A percentile compares a stretch with the other conserved stretches of the same genome.
These are phyloP conservation scores for Thumatha senex DNA, from an alignment of 2,888 invertebrate species.

Conservation along the genomic window DNA sequence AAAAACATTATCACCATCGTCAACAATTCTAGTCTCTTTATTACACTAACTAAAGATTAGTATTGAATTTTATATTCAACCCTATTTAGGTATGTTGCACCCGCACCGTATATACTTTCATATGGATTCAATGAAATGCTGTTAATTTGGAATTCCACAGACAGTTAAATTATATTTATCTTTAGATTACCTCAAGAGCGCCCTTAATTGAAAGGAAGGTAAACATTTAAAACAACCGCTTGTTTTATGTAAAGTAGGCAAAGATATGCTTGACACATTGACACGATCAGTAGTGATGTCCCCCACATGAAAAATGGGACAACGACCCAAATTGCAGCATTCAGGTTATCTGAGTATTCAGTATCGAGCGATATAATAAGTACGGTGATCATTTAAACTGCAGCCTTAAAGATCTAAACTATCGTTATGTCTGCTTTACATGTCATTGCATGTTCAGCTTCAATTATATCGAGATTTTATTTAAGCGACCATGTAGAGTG, in stretches of 20 bases:
- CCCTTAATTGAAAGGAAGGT: too few relatives aligned
- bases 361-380: constrained; percentile 42
- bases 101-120: too few relatives aligned
- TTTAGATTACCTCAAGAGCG: too few relatives aligned
- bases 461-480: constrained; percentile 19
- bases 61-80: too few relatives aligned
- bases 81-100: too few relatives aligned
- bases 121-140: too few relatives aligned
- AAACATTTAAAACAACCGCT: background rate
- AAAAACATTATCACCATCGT: too few relatives aligned
- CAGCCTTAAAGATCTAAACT: background rate
- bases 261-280: constrained; percentile 44
- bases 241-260: constrained; percentile 27
- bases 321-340: constrained; percentile 63
- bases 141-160: too few relatives aligned
- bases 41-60: too few relatives aligned
- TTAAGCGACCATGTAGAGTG: constrained; percentile 45
- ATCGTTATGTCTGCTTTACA: constrained; percentile 29
- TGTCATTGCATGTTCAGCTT: constrained; percentile 26
- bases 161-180: too few relatives aligned
- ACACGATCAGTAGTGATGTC: constrained; percentile 47
- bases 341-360: constrained; percentile 61
- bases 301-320: constrained; percentile 54
- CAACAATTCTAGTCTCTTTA: too few relatives aligned
- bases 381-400: constrained; percentile 30